These are phyloP conservation scores for Zygaena filipendulae DNA, from an alignment of 2,888 invertebrate genomes.

Conservation along the genomic window DNA sequence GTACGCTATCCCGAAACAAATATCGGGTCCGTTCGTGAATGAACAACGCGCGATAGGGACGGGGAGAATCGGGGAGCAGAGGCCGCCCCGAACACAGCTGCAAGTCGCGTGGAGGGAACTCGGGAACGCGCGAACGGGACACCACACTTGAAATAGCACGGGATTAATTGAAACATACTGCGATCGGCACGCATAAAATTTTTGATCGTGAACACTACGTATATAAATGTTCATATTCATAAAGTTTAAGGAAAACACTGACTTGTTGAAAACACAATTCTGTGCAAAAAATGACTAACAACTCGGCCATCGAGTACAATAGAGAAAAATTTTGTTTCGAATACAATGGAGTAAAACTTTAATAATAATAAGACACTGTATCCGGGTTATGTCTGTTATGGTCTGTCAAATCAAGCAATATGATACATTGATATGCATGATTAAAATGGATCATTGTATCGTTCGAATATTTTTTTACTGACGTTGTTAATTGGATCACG, in stretches of 20 bases:
- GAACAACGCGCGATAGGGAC: conserved; percentile 36
- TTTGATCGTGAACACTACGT: conserved; percentile 31
- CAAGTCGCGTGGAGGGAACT: conserved; percentile 33
- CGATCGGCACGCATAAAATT: conserved; percentile 26
- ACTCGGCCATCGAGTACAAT: too few relatives aligned
- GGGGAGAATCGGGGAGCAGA: conserved; percentile 26
- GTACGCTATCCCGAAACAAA: conserved; percentile 55
- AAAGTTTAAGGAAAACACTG: conserved; percentile 10
- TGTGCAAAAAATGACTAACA: too few relatives aligned
- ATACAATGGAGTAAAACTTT: too few relatives aligned
- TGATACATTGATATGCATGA: too few relatives aligned
- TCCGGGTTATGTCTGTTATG: too few relatives aligned
- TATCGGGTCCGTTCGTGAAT: conserved; percentile 49
- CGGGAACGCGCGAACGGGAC: conserved; percentile 49
- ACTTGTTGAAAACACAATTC: conserved; percentile 12
- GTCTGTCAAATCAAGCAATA: conserved; percentile 43
- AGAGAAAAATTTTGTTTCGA: too few relatives aligned
- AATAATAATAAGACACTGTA: too few relatives aligned
- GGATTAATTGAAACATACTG: conserved; percentile 49
- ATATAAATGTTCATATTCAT: conserved; percentile 1
- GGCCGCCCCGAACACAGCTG: conserved; percentile 37
- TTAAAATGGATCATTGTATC: too few relatives aligned
- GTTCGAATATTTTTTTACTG: too few relatives aligned
- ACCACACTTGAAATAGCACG: conserved; percentile 47
- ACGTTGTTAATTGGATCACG: conserved; percentile 69